Percentiles rank a stretch among this genome's conserved stretches.
Evolutionary conservation across 2,888 invertebrate genomes (phyloP).

Genomic region (Drosophila rellima): DNA sequence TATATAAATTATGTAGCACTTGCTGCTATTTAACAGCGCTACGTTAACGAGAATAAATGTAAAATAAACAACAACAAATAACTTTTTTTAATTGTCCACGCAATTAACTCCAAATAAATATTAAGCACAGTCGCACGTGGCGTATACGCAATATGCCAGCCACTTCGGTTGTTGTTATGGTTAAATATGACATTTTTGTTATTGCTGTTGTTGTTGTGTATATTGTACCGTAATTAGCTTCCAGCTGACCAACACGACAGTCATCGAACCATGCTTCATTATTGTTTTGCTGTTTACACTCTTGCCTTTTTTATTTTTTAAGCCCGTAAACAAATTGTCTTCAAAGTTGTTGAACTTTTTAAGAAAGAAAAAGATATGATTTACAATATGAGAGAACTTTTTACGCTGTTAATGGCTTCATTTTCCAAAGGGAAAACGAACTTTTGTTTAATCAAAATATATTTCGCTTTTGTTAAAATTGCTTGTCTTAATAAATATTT

Average conservation of each 20-base stretch:
- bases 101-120: slow-evolving; percentile 42
- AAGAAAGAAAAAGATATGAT: not conserved
- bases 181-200: not conserved
- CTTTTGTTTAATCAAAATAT: not conserved
- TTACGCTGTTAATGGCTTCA: not conserved
- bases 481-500: not conserved
- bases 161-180: not conserved
- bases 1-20: slow-evolving; percentile 24
- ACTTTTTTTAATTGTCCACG: slow-evolving; percentile 42
- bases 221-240: slow-evolving; percentile 33
- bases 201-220: slow-evolving; percentile 16
- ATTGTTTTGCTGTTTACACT: slow-evolving; percentile 15
- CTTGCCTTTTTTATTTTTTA: not conserved
- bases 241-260: slow-evolving; percentile 12
- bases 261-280: slow-evolving; percentile 21
- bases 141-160: slow-evolving; percentile 40
- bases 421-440: not conserved
- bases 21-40: slow-evolving; percentile 12
- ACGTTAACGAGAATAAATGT: slow-evolving; percentile 6
- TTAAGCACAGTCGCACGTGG: slow-evolving; percentile 26
- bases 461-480: not conserved
- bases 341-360: slow-evolving; percentile 25
- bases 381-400: not conserved
- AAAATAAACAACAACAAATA: not conserved
- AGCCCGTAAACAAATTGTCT: slow-evolving; percentile 28